These are phyloP conservation scores for Drosophila heteroneura DNA, from an alignment of 2,888 invertebrate genomes.

Conservation along the genomic window DNA sequence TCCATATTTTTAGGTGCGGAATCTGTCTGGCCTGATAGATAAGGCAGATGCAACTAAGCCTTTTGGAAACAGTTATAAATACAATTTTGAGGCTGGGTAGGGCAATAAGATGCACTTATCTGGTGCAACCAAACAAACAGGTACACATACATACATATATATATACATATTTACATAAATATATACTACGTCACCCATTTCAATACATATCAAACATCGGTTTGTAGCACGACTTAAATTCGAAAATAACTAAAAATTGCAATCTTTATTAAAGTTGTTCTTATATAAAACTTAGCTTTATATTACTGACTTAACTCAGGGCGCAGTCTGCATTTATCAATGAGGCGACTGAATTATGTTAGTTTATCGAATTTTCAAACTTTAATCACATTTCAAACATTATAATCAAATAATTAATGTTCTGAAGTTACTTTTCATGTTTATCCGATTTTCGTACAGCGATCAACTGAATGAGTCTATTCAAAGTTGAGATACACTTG, in stretches of 20 bases:
- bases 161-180: neutral
- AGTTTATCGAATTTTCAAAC: neutral
- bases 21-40: conserved; percentile 1
- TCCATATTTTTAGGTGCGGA: neutral
- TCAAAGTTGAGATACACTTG: neutral
- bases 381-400: neutral
- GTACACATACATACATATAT: neutral
- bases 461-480: neutral
- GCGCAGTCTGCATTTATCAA: neutral
- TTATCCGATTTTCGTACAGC: neutral
- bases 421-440: neutral
- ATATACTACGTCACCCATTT: neutral
- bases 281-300: neutral
- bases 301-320: neutral
- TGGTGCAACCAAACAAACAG: conserved; percentile 5
- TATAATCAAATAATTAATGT: neutral
- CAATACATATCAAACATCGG: neutral
- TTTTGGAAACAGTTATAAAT: neutral
- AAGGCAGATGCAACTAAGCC: conserved; percentile 4
- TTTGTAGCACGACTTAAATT: neutral
- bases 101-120: conserved; percentile 9
- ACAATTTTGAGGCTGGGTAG: neutral
- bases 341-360: neutral
- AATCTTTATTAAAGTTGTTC: neutral
- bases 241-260: neutral